A percentile compares a stretch with the other conserved stretches of the same genome.
Evolutionary conservation across 2,113 vertebrate genomes (phyloP).

Genomic region (Ageneiosus marmoratus): DNA sequence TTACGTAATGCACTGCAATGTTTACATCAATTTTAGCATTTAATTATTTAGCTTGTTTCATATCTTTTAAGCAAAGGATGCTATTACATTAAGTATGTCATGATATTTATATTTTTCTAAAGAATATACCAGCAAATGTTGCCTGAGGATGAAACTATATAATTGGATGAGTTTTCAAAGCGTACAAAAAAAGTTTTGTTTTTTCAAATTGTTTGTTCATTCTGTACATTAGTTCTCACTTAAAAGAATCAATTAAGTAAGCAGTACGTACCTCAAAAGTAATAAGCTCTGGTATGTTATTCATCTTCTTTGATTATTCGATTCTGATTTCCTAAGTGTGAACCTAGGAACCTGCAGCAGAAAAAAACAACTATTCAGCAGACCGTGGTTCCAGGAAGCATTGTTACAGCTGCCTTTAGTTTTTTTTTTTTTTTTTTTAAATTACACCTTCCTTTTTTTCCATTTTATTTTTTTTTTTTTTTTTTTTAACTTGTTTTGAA

Average conservation of each 20-base stretch:
- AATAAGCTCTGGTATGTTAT: background rate
- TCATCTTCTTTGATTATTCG: background rate
- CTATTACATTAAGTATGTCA: background rate
- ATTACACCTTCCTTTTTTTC: slow-evolving; percentile 2
- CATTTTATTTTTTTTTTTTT: background rate
- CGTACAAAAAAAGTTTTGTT: background rate
- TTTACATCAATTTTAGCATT: background rate
- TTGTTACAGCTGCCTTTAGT: background rate
- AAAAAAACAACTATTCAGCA: slow-evolving; percentile 14
- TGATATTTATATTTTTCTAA: background rate
- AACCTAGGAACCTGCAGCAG: background rate
- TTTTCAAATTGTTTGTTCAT: background rate
- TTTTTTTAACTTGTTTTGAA: background rate
- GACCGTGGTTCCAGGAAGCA: slow-evolving; percentile 44
- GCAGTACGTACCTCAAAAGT: slow-evolving; percentile 23
- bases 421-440: slow-evolving; percentile 3
- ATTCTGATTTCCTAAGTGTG: slow-evolving; percentile 15
- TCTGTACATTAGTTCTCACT: background rate
- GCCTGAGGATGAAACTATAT: background rate
- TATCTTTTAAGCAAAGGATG: background rate
- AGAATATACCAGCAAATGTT: background rate
- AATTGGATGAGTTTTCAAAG: background rate
- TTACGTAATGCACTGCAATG: background rate
- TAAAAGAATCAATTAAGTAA: background rate
- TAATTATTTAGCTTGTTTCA: background rate